Conservation (phyloP, 2,888 invertebrate genomes). For the Dryobota labecula region DNA sequence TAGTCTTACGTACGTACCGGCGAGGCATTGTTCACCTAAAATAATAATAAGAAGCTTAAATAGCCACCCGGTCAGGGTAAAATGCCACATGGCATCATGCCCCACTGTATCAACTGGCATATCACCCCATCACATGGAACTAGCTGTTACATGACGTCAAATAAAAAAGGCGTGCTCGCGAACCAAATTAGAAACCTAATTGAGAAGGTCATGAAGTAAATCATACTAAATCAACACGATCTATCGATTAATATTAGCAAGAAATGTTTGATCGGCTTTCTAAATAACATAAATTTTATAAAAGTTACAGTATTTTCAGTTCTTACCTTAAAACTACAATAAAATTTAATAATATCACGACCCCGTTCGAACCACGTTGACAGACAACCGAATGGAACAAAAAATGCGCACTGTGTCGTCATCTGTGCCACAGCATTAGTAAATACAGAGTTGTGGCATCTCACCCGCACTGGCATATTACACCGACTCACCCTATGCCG, state of each 20-base stretch:
- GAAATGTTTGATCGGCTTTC: background rate
- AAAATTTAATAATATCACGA: background rate
- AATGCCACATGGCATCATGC: no score
- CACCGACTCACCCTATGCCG: background rate
- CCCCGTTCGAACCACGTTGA: background rate
- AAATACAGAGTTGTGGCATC: background rate
- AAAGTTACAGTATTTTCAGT: background rate
- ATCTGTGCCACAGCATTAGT: background rate
- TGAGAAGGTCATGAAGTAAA: background rate
- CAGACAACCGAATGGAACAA: background rate
- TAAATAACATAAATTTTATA: background rate
- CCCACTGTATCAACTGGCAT: no score
- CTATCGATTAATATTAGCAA: background rate
- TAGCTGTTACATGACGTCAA: no score
- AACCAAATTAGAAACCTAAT: background rate
- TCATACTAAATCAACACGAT: background rate
- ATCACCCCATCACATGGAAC: no score
- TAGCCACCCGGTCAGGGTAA: no score
- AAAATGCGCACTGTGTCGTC: background rate
- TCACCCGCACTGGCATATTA: background rate
- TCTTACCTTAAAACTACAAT: background rate
- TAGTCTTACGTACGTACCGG: no score
- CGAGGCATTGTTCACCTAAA: no score
- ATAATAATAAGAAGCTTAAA: no score
- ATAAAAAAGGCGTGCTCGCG: background rate